Conservation (phyloP, 2,888 invertebrate genomes). For the Spisula solida region DNA sequence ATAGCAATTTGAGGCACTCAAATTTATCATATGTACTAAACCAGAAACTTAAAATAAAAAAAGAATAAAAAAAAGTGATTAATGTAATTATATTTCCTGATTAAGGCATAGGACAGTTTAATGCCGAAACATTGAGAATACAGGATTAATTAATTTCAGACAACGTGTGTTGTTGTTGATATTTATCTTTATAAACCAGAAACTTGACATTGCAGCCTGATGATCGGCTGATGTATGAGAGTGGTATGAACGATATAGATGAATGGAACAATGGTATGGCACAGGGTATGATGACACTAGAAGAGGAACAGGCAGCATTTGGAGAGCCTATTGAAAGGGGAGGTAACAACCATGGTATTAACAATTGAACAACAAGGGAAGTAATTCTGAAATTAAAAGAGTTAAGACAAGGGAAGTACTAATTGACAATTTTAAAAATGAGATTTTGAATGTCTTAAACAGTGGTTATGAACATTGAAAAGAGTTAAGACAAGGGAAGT, state of each 20-base stretch:
- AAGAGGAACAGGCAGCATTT: conserved; percentile 86
- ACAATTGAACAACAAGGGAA: conserved; percentile 12
- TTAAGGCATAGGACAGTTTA: too few relatives aligned
- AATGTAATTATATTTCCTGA: too few relatives aligned
- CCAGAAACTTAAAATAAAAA: too few relatives aligned
- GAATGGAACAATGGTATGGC: conserved; percentile 87
- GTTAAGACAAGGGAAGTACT: background rate
- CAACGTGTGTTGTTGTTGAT: background rate
- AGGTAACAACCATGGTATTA: conserved; percentile 65
- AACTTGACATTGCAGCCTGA: conserved; percentile 27
- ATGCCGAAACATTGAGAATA: too few relatives aligned
- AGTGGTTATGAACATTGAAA: too few relatives aligned
- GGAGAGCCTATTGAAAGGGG: conserved; percentile 80
- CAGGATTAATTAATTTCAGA: background rate
- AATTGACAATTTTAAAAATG: too few relatives aligned
- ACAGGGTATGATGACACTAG: conserved; percentile 86
- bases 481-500: too few relatives aligned
- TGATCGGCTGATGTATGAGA: conserved; percentile 59
- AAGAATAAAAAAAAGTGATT: too few relatives aligned
- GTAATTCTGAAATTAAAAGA: background rate
- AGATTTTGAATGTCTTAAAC: too few relatives aligned
- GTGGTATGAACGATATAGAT: conserved; percentile 81
- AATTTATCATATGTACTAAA: too few relatives aligned
- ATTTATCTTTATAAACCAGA: too few relatives aligned
- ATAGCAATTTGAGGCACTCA: too few relatives aligned